Conservation (phyloP, 2,113 vertebrate species). For the Dasyurus viverrinus region DNA sequence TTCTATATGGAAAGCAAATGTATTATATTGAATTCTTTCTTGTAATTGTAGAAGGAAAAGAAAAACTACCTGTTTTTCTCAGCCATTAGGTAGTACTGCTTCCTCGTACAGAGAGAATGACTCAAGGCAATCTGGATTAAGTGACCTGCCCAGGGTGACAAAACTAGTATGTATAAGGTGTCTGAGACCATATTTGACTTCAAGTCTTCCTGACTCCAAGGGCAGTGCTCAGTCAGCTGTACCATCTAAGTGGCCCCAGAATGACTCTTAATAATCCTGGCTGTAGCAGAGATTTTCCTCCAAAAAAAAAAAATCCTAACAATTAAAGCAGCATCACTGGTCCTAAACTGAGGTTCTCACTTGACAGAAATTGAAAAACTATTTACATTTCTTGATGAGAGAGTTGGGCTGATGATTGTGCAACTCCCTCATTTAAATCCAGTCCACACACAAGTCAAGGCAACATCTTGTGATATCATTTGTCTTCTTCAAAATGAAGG, state of each 20-base stretch:
- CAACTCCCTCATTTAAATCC: background rate
- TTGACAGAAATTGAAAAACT: background rate
- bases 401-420: no score
- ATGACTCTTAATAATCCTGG: background rate
- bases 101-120: background rate
- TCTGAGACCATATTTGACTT: no score
- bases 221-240: no score
- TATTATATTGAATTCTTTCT: background rate
- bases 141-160: no score
- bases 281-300: background rate
- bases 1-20: background rate
- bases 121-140: no score
- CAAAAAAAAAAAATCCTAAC: background rate
- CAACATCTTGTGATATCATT: background rate
- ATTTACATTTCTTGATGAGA: background rate
- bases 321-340: background rate
- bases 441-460: background rate
- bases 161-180: no score
- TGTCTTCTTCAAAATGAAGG: background rate
- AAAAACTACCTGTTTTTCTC: background rate
- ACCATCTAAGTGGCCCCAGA: background rate
- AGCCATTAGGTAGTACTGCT: background rate
- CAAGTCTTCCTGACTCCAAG: no score
- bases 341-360: background rate
- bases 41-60: background rate